Evolutionary conservation across 2,797 vertebrate genomes (phyloP), one percentile per base, ranked within the genome.

Genomic region (Propithecus deckenii): DNA sequence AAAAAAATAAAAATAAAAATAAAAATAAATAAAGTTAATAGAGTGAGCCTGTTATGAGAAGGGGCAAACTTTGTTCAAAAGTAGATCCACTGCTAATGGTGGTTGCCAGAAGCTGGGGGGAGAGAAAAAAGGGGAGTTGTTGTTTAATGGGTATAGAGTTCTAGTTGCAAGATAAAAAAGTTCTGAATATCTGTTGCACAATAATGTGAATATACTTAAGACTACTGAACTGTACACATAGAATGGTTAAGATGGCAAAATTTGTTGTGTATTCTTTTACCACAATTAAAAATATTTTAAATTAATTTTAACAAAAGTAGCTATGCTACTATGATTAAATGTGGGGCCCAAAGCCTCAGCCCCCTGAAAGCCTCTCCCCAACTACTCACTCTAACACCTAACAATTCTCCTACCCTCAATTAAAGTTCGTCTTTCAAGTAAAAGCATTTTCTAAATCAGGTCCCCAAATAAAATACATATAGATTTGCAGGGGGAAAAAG

Each of bases 391-490:
- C 86, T 48, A 86, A 59, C 72, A 59, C 23, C 25, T 83, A 76
- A 96, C 11, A 63, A 71, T 28, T 8, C 12, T 25, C 59, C 32
- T 71, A 84, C 13, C 12, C 22, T 9, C 23, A 52, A 61, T 78
- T 71, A 85, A 28, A 83, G 50, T 83, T 63, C 32, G 20, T 78
- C 32, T 93, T 96, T 93, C 52, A 87, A 76, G 81, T 72, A 48
- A 93, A 90, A 87, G 38, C 5, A 30, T 91, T 91, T 88, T 84
- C n/a, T 55, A 93, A 12, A 63, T 83, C 74, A 93, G 22, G n/a
- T 81, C 12, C 5, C n/a, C 32, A 57, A 63, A 90, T 90, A 86
- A 89, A 86, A 20, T 71, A 15, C 59, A 50, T 67, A 69, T 17
- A 83, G 18, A 81, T 61, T 81, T 93, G 4, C 5, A 38, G 55